These are phyloP conservation scores for Listronotus oregonensis DNA, from an alignment of 1,140 invertebrate genomes.

Conservation along the genomic window DNA sequence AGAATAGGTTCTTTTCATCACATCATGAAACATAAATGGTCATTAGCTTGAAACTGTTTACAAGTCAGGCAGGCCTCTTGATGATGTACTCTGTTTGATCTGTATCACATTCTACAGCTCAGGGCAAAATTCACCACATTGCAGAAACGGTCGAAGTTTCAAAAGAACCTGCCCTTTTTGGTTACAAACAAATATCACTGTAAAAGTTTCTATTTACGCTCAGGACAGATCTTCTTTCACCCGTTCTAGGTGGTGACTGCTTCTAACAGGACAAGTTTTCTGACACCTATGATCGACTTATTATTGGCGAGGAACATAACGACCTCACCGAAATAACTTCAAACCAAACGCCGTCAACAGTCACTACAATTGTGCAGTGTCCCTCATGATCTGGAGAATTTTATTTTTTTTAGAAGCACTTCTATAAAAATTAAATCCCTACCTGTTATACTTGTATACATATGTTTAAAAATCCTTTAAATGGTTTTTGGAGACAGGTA, in stretches of 20 bases:
- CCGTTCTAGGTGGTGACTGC: not conserved
- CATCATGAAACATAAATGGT: constrained; percentile 23
- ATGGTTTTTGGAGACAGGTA: too few species aligned
- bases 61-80: not conserved
- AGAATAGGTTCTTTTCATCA: constrained; percentile 9
- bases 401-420: too few species aligned
- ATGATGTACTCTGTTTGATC: not conserved
- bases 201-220: constrained; percentile 14
- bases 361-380: too few species aligned
- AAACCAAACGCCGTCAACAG: too few species aligned
- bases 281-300: not conserved
- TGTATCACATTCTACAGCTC: not conserved
- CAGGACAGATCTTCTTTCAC: constrained; percentile 1
- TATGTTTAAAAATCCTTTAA: too few species aligned
- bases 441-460: too few species aligned
- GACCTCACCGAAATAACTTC: not conserved
- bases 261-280: not conserved
- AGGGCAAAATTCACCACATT: not conserved
- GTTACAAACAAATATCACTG: constrained; percentile 21
- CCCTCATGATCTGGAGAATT: too few species aligned
- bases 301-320: constrained; percentile 2
- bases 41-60: constrained; percentile 5
- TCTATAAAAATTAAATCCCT: too few species aligned
- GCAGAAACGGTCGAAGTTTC: constrained; percentile 7
- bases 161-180: constrained; percentile 4